Evolutionary conservation across 2,113 vertebrate genomes (phyloP), one percentile per base, ranked within the genome.

Genomic region (Cichladusa arquata): DNA sequence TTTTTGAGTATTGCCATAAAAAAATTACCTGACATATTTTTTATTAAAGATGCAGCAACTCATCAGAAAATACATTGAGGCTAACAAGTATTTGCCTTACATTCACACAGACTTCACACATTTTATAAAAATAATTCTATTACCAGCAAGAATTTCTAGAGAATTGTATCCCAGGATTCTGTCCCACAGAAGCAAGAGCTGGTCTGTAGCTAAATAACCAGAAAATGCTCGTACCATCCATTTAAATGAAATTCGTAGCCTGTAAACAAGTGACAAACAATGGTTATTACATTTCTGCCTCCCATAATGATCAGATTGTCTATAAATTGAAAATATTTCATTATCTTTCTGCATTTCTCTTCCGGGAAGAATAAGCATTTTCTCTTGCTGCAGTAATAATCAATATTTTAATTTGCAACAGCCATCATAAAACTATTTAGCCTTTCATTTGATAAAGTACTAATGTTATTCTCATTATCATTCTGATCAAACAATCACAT

Each of bases 221-320:
- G 99, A 99, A 95, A 99, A 99, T 56, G 98, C 99, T 69, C 99
- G 98, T 44, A 99, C 99, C 98, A 99, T 99, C 99, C 99, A 99
- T 83, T 99, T 99, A 95, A 99, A 99, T 57, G 99, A 99, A 84
- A 99, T 99, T 31, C 99, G 98, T 90, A 99, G 97, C 89, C 99
- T 99, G 81, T 22, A 95, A 87, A 87, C 11, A 94, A 92, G 48
- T 45, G 25, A 89, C 31, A 95, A 89, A 92, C 33, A 90, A 72
- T 12, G 8, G 70, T 76, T 82, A 71, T 31, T 91, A 33, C 8
- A 74, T n/a, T 93, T 90, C 47, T 50, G 34, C 42, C 34, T 93
- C 62, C 25, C 50, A 54, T 19, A 62, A 79, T 23, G 23, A 88
- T 66, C 47, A 85, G 40, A 80, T 45, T 26, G 26, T 70, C 67